These are phyloP conservation scores for Oscheius myriophilus DNA, from an alignment of 2,888 invertebrate genomes.

Conservation along the genomic window DNA sequence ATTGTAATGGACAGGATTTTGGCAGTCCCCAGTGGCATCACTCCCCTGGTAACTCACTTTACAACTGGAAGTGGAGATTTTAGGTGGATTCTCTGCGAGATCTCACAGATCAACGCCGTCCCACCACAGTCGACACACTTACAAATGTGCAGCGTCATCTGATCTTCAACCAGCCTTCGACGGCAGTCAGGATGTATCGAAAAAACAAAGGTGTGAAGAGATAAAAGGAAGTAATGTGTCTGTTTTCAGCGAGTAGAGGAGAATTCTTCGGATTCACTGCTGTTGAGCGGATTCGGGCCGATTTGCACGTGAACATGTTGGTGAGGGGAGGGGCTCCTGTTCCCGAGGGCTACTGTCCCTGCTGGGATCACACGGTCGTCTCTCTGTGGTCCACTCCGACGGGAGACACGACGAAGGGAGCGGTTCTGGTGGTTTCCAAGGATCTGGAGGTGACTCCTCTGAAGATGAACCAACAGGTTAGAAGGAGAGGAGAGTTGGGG, in stretches of 20 bases:
- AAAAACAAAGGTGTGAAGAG: constrained; percentile 22
- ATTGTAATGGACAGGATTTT: constrained; percentile 39
- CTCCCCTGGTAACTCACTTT: constrained; percentile 30
- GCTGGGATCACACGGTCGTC: constrained; percentile 43
- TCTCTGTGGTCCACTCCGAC: constrained; percentile 47
- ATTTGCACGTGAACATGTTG: constrained; percentile 34
- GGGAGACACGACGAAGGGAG: constrained; percentile 29
- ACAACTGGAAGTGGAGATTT: background rate
- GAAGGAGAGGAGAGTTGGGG: too few relatives aligned
- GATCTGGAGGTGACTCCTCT: constrained; percentile 38
- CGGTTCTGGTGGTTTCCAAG: constrained; percentile 35
- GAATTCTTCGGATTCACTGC: constrained; percentile 43
- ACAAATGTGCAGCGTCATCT: constrained; percentile 36
- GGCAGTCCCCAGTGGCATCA: constrained; percentile 49
- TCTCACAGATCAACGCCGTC: constrained; percentile 34
- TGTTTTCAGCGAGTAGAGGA: constrained; percentile 31
- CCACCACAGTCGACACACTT: constrained; percentile 31
- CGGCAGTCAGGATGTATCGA: constrained; percentile 41
- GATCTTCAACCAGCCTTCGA: constrained; percentile 44
- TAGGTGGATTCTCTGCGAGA: constrained; percentile 24
- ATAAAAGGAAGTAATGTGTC: background rate
- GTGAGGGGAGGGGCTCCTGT: constrained; percentile 38
- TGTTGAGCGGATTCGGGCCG: constrained; percentile 35
- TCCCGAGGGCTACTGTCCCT: constrained; percentile 40
- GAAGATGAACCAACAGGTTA: constrained; percentile 35